Conservation (phyloP, 1,140 invertebrate genomes). For the Panulirus ornatus region DNA sequence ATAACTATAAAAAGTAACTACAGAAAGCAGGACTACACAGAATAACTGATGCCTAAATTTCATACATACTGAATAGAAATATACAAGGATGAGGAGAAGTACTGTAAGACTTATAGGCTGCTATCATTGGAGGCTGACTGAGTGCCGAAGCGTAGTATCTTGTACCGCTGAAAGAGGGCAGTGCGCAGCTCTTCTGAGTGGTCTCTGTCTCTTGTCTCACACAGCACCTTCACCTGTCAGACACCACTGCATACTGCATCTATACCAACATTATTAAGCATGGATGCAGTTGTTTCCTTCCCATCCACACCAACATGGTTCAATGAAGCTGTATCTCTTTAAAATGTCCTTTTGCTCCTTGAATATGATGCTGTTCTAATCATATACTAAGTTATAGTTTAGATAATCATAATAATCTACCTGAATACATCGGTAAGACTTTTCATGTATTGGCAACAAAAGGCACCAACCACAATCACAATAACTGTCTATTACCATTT, state of each 20-base stretch:
- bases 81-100: background rate
- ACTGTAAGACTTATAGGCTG: background rate
- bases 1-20: no score
- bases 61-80: conserved; percentile 4
- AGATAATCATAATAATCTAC: no score
- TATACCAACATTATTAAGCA: background rate
- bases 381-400: no score
- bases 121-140: conserved; percentile 19
- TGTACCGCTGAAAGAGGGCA: conserved; percentile 82
- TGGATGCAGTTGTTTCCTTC: background rate
- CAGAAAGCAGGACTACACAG: no score
- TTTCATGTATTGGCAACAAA: no score
- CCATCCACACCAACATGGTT: background rate
- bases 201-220: conserved; percentile 89
- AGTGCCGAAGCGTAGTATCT: conserved; percentile 77
- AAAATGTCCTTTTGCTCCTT: background rate
- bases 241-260: conserved; percentile 8
- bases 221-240: conserved; percentile 87
- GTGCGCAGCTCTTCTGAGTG: conserved; percentile 85
- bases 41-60: background rate
- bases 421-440: no score
- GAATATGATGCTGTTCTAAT: no score
- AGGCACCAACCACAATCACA: no score
- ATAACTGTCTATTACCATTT: no score
- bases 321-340: background rate